Evolutionary conservation across 1,140 invertebrate species (phyloP), one percentile per base, ranked within the genome.

Genomic region (Drosophila parvula): DNA sequence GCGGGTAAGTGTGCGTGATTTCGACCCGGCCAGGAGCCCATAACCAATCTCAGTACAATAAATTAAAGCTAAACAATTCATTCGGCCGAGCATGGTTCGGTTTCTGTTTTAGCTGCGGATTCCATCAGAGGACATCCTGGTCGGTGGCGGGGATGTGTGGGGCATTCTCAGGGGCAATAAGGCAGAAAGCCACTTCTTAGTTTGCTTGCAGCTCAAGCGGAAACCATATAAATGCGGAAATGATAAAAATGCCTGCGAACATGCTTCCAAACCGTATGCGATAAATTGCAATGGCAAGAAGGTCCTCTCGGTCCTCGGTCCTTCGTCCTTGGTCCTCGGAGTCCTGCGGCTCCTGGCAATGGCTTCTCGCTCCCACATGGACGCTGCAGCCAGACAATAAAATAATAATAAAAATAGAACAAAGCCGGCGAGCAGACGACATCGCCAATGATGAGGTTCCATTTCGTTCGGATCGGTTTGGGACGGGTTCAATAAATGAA

Each of bases 161-260:
- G 41, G 57, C 58, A 44, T 44, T 63, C 68, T 56, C 61, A 38
- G 51, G 59, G 76, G 81, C 83, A 82, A 86, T 82, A 84, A 74
- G 76, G 77, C 83, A 78, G 80, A 83, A 78, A 80, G 80, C 80
- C 64, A 88, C 64, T 89, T 89, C 84, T 89, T 70, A 77, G 83
- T 83, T 86, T 80, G 80, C 83, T 62, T 81, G 80, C 84, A 89
- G 70, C 74, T 81, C 84, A 68, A 68, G 81, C 84, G 84, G 84
- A 89, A 89, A 84, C 84, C 85, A 89, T 88, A 84, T 89, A 89
- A 84, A 89, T 89, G 84, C 84, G 84, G 84, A 89, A 89, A 89
- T 89, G 84, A 89, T 89, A 88, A 88, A 88, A 88, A 80, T 84
- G 83, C 84, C 78, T 78, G 84, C 64, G 78, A 88, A 88, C 80